Base-by-base conservation (phyloP, 2,797 vertebrate genomes). In the Syncerus caffer region DNA sequence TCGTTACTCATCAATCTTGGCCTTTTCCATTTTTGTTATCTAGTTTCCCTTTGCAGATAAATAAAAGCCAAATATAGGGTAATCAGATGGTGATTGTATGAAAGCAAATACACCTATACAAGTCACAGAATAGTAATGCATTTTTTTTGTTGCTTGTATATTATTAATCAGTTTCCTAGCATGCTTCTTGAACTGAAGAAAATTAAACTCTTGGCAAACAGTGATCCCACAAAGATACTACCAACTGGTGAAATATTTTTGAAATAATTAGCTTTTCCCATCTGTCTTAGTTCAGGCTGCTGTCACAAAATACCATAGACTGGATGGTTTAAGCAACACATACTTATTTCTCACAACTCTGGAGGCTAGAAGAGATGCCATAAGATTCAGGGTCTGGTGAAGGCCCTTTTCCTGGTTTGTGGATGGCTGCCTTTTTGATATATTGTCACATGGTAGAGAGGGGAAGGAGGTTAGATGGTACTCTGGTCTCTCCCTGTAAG, bases 211-310 rank as follows among this genome's bases (percentile, higher is more conserved):
- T 82, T 89, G 34, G 78, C 34, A 74, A 89, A 89, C 31, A 83
- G 34, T 51, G 55, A 87, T 92, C 29, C 29, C 23, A 45, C 47
- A 89, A 96, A 92, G 51, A 71, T 7, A 60, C 19, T 92, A 71
- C n/a, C 64, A 86, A 34, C 45, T 84, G 82, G 51, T 62, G 76
- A 94, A 57, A 7, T 85, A 15, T 95, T 95, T 95, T 55, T 95
- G 94, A 95, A 90, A 93, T 88, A 93, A 89, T 84, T 82, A 67
- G 19, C 45, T 93, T n/a, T 95, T 94, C 57, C 29, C 31, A 60
- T 51, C 53, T 88, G 53, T 76, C 53, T 92, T 42, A 21, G 29
- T 76, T 88, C 64, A 83, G 62, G 53, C 76, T 88, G 76, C 45
- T 95, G 53, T 76, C 45, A 51, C 55, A 88, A 53, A 82, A 92